Evolutionary conservation across 1,140 invertebrate species (phyloP), one percentile per base, ranked within the genome.

Genomic region (Drosophila pandora): DNA sequence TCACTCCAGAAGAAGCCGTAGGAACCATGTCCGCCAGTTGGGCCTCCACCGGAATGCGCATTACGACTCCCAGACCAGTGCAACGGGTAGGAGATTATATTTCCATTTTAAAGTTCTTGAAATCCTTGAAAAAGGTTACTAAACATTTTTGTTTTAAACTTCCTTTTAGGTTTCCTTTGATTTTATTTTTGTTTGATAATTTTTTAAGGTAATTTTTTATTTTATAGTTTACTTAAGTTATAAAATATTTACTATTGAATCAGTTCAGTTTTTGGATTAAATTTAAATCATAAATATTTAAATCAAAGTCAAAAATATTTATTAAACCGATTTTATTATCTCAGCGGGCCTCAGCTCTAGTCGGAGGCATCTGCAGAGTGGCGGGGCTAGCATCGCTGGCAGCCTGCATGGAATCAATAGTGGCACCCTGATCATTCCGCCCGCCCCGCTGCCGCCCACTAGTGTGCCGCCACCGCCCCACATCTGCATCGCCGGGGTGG

Each of bases 1-100:
- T 92, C 91, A 92, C 87, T 91, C 91, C 90, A 91, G 88, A 91
- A 92, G 90, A 92, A 92, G 90, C 90, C 91, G 90, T 83, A 90
- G 91, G 68, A 84, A 88, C 52, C 91, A 91, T 76, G 78, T 73
- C 13, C 82, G 90, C 13, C 91, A 92, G 68, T 73, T 92, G 72
- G 91, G 90, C 37, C 76, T 92, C 58, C 91, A 92, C 84, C 87
- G 91, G 59, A 92, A 91, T 82, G 82, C 89, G 49, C 91, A 91
- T 47, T 92, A 92, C 53, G 91, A 92, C 68, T 92, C 91, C 52
- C 90, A 91, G 80, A 92, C 91, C 32, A 92, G 91, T 64, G 91
- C 91, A 30, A 92, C 91, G 62, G 91, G 91, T 92, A 64, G 77
- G 34, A 9, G 34, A 28, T 6, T 28, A 28, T 28, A 28, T 41